Evolutionary conservation across 2,113 vertebrate species (phyloP).

Genomic region (Silurus meridionalis): DNA sequence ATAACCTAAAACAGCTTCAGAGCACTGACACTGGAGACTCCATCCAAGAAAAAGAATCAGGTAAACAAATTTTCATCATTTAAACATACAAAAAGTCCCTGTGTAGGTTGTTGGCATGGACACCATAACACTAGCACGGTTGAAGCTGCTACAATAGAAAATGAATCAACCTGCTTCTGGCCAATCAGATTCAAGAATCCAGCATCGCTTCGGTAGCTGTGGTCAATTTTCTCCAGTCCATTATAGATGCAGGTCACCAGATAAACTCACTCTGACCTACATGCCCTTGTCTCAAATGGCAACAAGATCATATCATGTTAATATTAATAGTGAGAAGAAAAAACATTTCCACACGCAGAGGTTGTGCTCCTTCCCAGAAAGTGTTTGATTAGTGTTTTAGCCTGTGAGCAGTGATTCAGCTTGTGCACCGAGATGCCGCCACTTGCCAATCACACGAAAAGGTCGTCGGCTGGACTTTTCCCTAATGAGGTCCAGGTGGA

Average conservation of each 20-base stretch:
- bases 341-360: slow-evolving; percentile 10
- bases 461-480: slow-evolving; percentile 31
- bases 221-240: neutral
- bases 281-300: slow-evolving; percentile 4
- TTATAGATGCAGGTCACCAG: slow-evolving; percentile 10
- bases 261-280: slow-evolving; percentile 5
- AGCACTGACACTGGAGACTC: neutral
- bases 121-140: neutral
- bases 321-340: neutral
- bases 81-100: neutral
- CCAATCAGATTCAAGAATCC: neutral
- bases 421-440: neutral
- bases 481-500: slow-evolving; percentile 40
- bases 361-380: neutral
- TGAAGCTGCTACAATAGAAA: neutral
- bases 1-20: neutral
- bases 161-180: neutral
- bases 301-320: slow-evolving; percentile 1
- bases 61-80: neutral
- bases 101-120: neutral
- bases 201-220: neutral
- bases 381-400: slow-evolving; percentile 26
- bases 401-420: slow-evolving; percentile 1
- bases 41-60: neutral
- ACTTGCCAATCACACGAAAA: slow-evolving; percentile 28